Evolutionary conservation across 1,140 invertebrate genomes (phyloP), one percentile per base, ranked within the genome.

Genomic region (Sweltsa coloradensis): DNA sequence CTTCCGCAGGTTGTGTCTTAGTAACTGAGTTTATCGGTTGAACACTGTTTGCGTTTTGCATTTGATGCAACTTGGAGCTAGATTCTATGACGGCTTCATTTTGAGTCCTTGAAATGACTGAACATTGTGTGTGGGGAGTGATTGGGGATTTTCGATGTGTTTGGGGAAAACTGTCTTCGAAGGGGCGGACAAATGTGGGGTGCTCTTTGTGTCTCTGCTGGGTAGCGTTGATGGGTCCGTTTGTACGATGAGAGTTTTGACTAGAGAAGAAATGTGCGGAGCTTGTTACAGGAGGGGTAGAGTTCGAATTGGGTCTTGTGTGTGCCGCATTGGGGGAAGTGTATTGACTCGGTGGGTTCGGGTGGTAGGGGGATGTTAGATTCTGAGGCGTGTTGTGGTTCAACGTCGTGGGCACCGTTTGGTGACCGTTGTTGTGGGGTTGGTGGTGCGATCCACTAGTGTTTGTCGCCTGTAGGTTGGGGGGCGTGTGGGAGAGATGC

Each of bases 141-240:
- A 61, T 41, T 3, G 57, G 51, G 44, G 58, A 53, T 2, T 59
- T 57, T n/a, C 58, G 58, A 3, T 58, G 53, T 18, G 58, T 60
- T 13, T n/a, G 61, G 55, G 23, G 60, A 50, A 18, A 63, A 3
- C 60, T 65, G 45, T 71, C 67, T 46, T 70, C 68, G 42, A 70
- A 71, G 2, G 68, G 68, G n/a, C 68, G 56, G 4, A 70, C 67
- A 47, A 71, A 70, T 18, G 62, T 55, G 13, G 62, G 67, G 19
- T 64, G 62, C 16, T 37, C 34, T 21, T 37, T 37, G n/a, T n/a
- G n/a, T n/a, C n/a, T n/a, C n/a, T n/a, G n/a, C n/a, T n/a, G n/a
- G n/a, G n/a, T n/a, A n/a, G n/a, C n/a, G n/a, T n/a, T n/a, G n/a
- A n/a, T n/a, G n/a, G n/a, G n/a, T n/a, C n/a, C n/a, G n/a, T n/a